Conservation (phyloP, 2,113 vertebrate genomes). For the Carollia perspicillata region DNA sequence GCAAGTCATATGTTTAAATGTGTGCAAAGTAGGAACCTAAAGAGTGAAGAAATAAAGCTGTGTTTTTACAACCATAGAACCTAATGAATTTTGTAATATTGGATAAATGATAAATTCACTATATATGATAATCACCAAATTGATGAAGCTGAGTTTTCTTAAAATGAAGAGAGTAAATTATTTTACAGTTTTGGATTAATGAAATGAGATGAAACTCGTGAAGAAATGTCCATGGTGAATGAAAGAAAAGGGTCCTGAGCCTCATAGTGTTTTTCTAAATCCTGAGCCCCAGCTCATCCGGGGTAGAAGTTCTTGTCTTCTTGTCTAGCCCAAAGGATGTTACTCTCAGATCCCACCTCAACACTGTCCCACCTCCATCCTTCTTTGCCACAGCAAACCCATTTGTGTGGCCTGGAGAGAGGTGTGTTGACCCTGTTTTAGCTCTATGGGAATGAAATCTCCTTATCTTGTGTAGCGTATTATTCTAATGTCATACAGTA, state of each 20-base stretch:
- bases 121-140: not conserved
- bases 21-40: not conserved
- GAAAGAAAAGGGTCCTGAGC: not conserved
- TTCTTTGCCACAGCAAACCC: not conserved
- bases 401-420: not conserved
- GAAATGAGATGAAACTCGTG: not conserved
- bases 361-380: not conserved
- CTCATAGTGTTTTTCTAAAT: not conserved
- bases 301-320: not conserved
- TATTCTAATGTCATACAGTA: not conserved
- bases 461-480: not conserved
- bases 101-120: not conserved
- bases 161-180: not conserved
- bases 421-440: not conserved
- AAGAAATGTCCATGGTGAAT: not conserved
- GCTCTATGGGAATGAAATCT: not conserved
- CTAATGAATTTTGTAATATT: not conserved
- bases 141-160: not conserved
- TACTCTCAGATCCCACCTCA: not conserved
- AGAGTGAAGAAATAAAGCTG: not conserved
- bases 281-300: not conserved
- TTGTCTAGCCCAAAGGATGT: not conserved
- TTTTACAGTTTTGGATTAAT: not conserved
- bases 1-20: not conserved
- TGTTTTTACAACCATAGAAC: not conserved